Evolutionary conservation across 2,888 invertebrate genomes (phyloP).

Genomic region (Diachrysia chrysitis): DNA sequence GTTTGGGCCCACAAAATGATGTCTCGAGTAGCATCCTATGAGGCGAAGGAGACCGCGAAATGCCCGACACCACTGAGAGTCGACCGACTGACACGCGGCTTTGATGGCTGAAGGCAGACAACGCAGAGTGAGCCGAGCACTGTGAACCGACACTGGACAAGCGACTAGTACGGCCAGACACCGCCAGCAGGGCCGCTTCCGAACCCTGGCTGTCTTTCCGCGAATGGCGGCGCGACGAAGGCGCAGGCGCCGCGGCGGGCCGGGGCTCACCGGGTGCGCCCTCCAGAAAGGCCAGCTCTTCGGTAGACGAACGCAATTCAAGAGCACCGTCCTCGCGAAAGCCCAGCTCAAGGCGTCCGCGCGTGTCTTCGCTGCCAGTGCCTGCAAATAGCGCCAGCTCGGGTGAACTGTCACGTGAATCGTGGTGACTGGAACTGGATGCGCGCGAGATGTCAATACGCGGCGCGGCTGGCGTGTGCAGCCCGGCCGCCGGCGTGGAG

Average conservation of each 20-base stretch:
- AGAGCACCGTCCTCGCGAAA: conserved; percentile 94
- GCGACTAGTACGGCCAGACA: conserved; percentile 94
- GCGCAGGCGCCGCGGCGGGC: conserved; percentile 55
- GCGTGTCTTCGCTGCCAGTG: conserved; percentile 66
- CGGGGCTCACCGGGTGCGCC: conserved; percentile 71
- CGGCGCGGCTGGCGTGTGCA: conserved; percentile 92
- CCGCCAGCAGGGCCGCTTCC: conserved; percentile 93
- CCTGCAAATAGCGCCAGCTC: conserved; percentile 94
- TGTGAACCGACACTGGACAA: conserved; percentile 93
- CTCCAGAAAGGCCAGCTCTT: conserved; percentile 95
- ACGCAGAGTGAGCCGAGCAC: conserved; percentile 90
- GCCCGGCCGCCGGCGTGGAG: conserved; percentile 77
- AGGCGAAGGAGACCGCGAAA: conserved; percentile 95
- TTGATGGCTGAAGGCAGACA: conserved; percentile 70
- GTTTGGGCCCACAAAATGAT: conserved; percentile 96
- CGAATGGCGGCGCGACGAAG: conserved; percentile 86
- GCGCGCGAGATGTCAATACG: conserved; percentile 97
- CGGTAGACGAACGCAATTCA: conserved; percentile 95
- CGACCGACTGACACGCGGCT: conserved; percentile 74
- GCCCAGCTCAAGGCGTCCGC: conserved; percentile 83
- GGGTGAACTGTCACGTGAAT: conserved; percentile 95
- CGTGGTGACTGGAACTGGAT: conserved; percentile 96
- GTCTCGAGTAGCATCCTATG: conserved; percentile 97
- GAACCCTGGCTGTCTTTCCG: conserved; percentile 93
- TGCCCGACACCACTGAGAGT: conserved; percentile 85